Base-by-base conservation (phyloP, 2,888 invertebrate species). In the Helicoverpa assulta region DNA sequence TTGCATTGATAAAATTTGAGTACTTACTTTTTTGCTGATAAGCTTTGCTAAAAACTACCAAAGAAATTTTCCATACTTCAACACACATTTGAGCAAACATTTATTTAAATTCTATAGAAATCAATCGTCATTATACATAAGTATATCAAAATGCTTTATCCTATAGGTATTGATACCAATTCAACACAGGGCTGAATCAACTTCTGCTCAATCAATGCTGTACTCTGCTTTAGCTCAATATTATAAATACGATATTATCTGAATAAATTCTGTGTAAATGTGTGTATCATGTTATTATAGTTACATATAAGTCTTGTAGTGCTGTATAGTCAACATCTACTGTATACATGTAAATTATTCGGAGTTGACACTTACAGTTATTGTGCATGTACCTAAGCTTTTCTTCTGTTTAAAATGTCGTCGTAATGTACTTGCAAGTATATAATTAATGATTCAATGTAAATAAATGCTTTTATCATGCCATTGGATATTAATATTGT, bases 401-500 rank as follows among this genome's bases (percentile, higher is more conserved):
- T 40, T 40, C 12, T 40, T 33, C 10, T 37, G 37, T 37, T 37
- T 10, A 2, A 37, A 37, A 37, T 37, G 14, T 18, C 50, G 63
- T 68, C 56, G 26, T 75, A 59, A 74, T 54, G 18, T 37, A 51
- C 21, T 40, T 58, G 2, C 10, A 21, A 57, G 14, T 76, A 47
- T 40, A 40, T 64, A n/a, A 18, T 14, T 37, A 61, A 19, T 47
- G 53, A 29, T 21, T 55, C 16, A 43, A 52, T 74, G 59, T 78
- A 74, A 58, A 59, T 78, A 66, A 61, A 67, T 14, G 50, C 67
- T 78, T 63, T 52, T 56, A 26, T 58, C 53, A 73, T 78, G 79
- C 79, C 79, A 78, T 78, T 74, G 40, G 47, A 64, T 76, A 64
- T 64, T 79, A 74, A 26, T 26, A 26, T 59, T 75, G 47, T 75